Evolutionary conservation across 2,797 vertebrate species (phyloP).

Genomic region (Chanos chanos): DNA sequence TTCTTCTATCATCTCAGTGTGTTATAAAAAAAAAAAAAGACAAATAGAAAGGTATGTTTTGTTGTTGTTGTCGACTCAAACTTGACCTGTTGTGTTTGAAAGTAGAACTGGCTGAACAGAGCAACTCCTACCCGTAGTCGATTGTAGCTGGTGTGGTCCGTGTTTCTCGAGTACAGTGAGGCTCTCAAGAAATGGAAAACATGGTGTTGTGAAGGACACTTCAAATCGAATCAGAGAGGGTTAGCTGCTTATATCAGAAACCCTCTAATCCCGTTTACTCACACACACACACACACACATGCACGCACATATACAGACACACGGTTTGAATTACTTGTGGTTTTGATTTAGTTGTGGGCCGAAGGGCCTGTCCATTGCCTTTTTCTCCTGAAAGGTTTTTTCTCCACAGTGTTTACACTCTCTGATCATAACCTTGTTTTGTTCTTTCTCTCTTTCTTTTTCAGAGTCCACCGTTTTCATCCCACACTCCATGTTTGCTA

Average conservation of each 20-base stretch:
- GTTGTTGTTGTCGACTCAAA: conserved; percentile 27
- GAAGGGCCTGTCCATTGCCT: too few relatives aligned
- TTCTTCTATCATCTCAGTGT: conserved; percentile 12
- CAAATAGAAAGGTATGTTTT: too few relatives aligned
- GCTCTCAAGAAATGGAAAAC: not conserved
- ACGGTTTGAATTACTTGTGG: not conserved
- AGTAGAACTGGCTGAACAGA: conserved; percentile 20
- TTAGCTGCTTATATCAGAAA: too few relatives aligned
- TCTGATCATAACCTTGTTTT: too few relatives aligned
- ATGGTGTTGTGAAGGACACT: too few relatives aligned
- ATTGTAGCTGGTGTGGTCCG: not conserved
- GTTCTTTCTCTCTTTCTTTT: conserved; percentile 41
- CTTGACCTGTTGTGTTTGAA: conserved; percentile 36
- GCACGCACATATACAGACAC: too few relatives aligned
- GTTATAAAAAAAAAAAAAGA: conserved; percentile 34
- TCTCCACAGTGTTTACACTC: too few relatives aligned
- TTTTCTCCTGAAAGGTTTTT: too few relatives aligned
- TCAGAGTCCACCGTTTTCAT: conserved; percentile 87
- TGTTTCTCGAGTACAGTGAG: conserved; percentile 1
- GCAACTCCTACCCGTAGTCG: not conserved
- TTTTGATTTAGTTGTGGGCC: too few relatives aligned
- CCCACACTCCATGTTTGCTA: conserved; percentile 72
- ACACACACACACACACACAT: too few relatives aligned
- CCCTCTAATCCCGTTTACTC: too few relatives aligned
- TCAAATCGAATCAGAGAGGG: too few relatives aligned